phyloP scores from a whole-genome alignment of 2,113 vertebrate species.

The Octodon degus region DNA sequence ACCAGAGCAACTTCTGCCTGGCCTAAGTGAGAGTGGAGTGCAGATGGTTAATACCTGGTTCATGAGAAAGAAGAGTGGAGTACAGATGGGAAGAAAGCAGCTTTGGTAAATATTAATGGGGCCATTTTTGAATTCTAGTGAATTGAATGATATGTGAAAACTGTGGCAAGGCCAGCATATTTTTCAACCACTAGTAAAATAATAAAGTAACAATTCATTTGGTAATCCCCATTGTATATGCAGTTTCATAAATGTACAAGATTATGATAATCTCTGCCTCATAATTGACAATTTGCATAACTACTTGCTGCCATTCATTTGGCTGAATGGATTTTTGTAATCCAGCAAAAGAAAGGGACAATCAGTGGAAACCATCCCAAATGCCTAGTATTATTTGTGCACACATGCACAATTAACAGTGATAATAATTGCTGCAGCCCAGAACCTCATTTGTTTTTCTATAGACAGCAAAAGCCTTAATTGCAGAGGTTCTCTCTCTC shows the following conservation, averaged over 20 bases:
- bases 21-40: neutral
- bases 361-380: constrained; percentile 84
- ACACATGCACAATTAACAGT: constrained; percentile 84
- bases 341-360: constrained; percentile 82
- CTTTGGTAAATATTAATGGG: constrained; percentile 53
- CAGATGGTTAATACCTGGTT: neutral
- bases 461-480: constrained; percentile 84
- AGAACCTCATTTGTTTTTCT: constrained; percentile 87
- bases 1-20: constrained; percentile 32
- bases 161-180: constrained; percentile 42
- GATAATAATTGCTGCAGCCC: constrained; percentile 86
- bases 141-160: constrained; percentile 61
- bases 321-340: constrained; percentile 87
- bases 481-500: constrained; percentile 66
- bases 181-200: constrained; percentile 73
- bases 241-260: constrained; percentile 83
- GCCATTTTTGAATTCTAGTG: constrained; percentile 66
- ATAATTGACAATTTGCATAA: constrained; percentile 89
- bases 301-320: constrained; percentile 85
- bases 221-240: constrained; percentile 79
- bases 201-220: constrained; percentile 79
- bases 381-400: constrained; percentile 83
- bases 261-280: constrained; percentile 87
- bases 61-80: neutral
- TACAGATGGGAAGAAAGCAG: constrained; percentile 16